A percentile compares a stretch with the other conserved stretches of the same genome.
These are phyloP conservation scores for Poecilia wingei DNA, from an alignment of 2,797 vertebrate genomes.

Conservation along the genomic window DNA sequence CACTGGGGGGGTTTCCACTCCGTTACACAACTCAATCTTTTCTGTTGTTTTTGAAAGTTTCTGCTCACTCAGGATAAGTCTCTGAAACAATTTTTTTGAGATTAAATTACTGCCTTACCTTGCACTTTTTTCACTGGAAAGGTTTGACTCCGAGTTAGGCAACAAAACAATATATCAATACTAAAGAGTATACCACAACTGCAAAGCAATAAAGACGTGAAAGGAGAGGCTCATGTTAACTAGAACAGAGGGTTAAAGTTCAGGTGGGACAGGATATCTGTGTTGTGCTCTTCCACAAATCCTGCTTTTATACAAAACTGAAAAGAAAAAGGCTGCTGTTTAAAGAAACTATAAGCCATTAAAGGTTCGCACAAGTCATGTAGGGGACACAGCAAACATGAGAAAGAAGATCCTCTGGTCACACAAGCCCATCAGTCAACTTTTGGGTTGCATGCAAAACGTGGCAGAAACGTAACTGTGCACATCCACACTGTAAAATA, in stretches of 20 bases:
- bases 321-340: not conserved
- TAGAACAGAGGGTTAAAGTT: not conserved
- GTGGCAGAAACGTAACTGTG: not conserved
- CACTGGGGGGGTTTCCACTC: not conserved
- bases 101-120: not conserved
- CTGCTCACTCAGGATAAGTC: constrained; percentile 4
- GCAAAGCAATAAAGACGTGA: not conserved
- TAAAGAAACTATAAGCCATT: not conserved
- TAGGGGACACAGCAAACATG: not conserved
- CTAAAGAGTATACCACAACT: not conserved
- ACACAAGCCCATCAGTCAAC: not conserved
- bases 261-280: not conserved
- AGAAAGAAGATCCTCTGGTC: not conserved
- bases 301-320: not conserved
- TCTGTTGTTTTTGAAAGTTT: constrained; percentile 12
- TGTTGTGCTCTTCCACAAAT: not conserved
- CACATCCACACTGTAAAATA: not conserved
- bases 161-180: not conserved
- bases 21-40: constrained; percentile 8
- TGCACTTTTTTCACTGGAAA: not conserved
- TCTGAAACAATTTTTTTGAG: not conserved
- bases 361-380: not conserved
- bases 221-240: not conserved
- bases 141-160: not conserved
- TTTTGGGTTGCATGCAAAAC: not conserved